phyloP scores from a whole-genome alignment of 1,140 invertebrate genomes.

The Papilio dardanus region DNA sequence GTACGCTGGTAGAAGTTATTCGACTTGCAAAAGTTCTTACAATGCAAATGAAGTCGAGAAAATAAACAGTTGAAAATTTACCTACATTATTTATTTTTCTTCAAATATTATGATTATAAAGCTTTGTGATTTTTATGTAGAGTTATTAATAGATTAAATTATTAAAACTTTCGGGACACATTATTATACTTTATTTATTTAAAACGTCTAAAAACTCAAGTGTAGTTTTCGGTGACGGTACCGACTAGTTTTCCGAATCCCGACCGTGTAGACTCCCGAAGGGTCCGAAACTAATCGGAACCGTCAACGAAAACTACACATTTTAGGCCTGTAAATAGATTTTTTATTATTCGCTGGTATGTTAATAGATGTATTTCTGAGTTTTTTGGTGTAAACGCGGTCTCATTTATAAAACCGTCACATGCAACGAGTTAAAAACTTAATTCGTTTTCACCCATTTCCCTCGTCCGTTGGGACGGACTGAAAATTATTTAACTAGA shows the following conservation, averaged over 20 bases:
- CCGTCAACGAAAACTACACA: too few relatives aligned
- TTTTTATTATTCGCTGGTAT: too few relatives aligned
- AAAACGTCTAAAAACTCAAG: too few relatives aligned
- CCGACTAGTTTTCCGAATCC: too few relatives aligned
- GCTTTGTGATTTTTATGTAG: too few relatives aligned
- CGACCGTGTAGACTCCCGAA: too few relatives aligned
- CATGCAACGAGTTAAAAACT: conserved; percentile 50
- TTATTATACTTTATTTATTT: too few relatives aligned
- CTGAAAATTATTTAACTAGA: conserved; percentile 47
- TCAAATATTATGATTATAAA: background rate
- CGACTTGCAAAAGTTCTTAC: background rate
- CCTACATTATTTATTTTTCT: background rate
- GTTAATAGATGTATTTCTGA: background rate
- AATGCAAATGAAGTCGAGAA: conserved; percentile 3
- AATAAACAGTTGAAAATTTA: background rate
- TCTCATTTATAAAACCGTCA: conserved; percentile 39
- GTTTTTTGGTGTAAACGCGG: conserved; percentile 22
- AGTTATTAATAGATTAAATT: too few relatives aligned
- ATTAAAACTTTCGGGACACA: too few relatives aligned
- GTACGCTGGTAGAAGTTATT: conserved; percentile 4
- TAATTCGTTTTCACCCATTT: conserved; percentile 59
- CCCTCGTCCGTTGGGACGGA: conserved; percentile 47
- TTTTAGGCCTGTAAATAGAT: too few relatives aligned
- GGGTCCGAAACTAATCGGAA: too few relatives aligned
- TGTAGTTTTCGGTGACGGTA: too few relatives aligned